Evolutionary conservation across 2,113 vertebrate genomes (phyloP), one percentile per base, ranked within the genome.

Genomic region (Fregetta grallaria): DNA sequence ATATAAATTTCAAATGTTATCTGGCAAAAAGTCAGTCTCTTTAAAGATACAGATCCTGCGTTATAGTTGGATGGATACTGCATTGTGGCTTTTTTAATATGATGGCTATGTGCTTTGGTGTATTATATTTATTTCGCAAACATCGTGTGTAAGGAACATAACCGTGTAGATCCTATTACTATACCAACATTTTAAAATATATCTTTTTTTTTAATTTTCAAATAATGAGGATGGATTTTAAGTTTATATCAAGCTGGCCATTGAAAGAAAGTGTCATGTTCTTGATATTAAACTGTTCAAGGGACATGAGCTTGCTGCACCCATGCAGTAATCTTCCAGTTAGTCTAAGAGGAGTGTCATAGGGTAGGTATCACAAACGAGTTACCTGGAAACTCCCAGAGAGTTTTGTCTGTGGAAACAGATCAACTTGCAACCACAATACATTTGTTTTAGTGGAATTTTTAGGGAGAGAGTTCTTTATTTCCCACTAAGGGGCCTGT

Each of bases 311-410:
- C 25, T 66, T 79, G 53, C 95, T 9, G 0, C 94, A 88, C 76
- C 89, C 80, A 15, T 19, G 40, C n/a, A 47, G 22, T 91, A 85
- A 92, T 65, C 70, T 87, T 66, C 20, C 42, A 76, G 49, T 85
- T 68, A 91, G 70, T 32, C 29, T n/a, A 75, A 82, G 65, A 84
- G 65, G 68, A 91, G 85, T 82, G 78, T 90, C 87, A 53, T 52
- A 32, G 67, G 77, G 61, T 61, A 92, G 70, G 58, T 94, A 94
- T 36, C 83, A 89, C 56, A 91, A 63, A 25, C 32, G 71, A 81
- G 47, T 70, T 94, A 96, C 92, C 94, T 97, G 91, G 81, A 88
- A 92, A 88, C 94, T 92, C 75, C 66, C 42, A 47, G 58, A 50
- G 84, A 68, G 49, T 86, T 87, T 79, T 0, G 2, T 61, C 72